Evolutionary conservation across 2,797 vertebrate species (phyloP).

Genomic region (Pelodytes ibericus): DNA sequence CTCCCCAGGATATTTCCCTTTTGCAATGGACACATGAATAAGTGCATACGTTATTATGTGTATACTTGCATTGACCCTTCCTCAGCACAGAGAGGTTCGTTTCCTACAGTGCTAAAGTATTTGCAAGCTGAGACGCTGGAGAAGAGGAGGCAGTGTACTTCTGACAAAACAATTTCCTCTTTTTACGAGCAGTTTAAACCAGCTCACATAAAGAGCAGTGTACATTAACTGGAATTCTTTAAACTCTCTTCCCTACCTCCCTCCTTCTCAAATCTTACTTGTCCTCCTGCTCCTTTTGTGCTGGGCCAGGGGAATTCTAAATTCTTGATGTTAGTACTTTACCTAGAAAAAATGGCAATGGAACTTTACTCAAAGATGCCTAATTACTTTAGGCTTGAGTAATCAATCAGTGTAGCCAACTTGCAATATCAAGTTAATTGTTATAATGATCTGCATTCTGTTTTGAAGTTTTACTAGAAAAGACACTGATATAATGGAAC

Average conservation of each 20-base stretch:
- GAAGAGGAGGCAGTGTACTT: slow-evolving; percentile 20
- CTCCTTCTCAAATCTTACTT: neutral
- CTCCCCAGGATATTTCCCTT: slow-evolving; percentile 43
- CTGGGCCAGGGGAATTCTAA: slow-evolving; percentile 19
- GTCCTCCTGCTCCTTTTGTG: slow-evolving; percentile 14
- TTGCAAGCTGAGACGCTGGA: slow-evolving; percentile 34
- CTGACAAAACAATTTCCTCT: slow-evolving; percentile 36
- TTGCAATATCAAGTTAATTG: neutral
- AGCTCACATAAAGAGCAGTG: slow-evolving; percentile 1
- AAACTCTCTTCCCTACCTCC: neutral
- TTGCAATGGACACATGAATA: slow-evolving; percentile 37
- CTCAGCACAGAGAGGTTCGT: slow-evolving; percentile 23
- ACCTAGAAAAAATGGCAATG: too few species aligned
- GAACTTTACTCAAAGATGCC: too few species aligned
- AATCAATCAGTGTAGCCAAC: neutral
- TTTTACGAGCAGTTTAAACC: slow-evolving; percentile 28
- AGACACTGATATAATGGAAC: too few species aligned
- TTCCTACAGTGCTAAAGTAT: slow-evolving; percentile 38
- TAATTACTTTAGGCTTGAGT: slow-evolving; percentile 10
- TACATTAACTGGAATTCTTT: slow-evolving; percentile 16
- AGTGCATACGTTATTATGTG: slow-evolving; percentile 41
- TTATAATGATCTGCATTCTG: neutral
- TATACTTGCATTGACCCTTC: slow-evolving; percentile 44
- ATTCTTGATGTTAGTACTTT: slow-evolving; percentile 27
- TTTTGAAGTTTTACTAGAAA: too few species aligned